A percentile compares a stretch with the other conserved stretches of the same genome.
Evolutionary conservation across 2,797 vertebrate species (phyloP).

Genomic region (Furcifer pardalis): DNA sequence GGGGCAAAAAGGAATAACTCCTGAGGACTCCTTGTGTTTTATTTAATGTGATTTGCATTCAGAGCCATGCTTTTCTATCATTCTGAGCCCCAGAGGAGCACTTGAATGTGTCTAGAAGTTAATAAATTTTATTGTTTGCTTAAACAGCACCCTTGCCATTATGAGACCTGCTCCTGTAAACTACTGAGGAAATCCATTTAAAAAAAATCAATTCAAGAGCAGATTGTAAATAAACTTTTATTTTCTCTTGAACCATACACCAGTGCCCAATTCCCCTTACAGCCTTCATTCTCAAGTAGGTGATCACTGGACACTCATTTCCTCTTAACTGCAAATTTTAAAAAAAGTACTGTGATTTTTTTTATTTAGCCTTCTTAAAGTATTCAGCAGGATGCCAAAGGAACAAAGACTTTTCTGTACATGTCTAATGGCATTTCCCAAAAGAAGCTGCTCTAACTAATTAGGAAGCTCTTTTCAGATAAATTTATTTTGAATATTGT

Average conservation of each 20-base stretch:
- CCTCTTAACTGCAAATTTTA: constrained; percentile 15
- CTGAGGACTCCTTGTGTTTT: constrained; percentile 34
- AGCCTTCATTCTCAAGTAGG: constrained; percentile 29
- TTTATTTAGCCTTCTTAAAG: no score
- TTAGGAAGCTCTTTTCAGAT: background rate
- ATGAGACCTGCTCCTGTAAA: constrained; percentile 40
- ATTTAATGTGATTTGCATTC: constrained; percentile 23
- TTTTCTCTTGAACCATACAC: constrained; percentile 30
- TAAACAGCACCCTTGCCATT: constrained; percentile 45
- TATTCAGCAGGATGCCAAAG: no score
- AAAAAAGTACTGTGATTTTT: background rate
- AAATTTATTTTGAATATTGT: background rate
- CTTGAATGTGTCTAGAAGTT: constrained; percentile 33
- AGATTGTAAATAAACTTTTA: constrained; percentile 43
- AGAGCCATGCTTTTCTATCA: constrained; percentile 43
- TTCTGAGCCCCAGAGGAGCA: constrained; percentile 23
- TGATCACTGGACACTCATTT: constrained; percentile 14
- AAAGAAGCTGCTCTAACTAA: no score
- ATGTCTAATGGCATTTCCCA: no score
- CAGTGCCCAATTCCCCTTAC: constrained; percentile 36
- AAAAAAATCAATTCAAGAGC: constrained; percentile 22
- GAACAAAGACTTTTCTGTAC: no score
- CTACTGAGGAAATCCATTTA: constrained; percentile 35
- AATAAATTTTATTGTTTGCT: constrained; percentile 40
- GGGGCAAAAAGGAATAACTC: constrained; percentile 36